Evolutionary conservation across 2,888 invertebrate genomes (phyloP).

Genomic region (Danaus chrysippus): DNA sequence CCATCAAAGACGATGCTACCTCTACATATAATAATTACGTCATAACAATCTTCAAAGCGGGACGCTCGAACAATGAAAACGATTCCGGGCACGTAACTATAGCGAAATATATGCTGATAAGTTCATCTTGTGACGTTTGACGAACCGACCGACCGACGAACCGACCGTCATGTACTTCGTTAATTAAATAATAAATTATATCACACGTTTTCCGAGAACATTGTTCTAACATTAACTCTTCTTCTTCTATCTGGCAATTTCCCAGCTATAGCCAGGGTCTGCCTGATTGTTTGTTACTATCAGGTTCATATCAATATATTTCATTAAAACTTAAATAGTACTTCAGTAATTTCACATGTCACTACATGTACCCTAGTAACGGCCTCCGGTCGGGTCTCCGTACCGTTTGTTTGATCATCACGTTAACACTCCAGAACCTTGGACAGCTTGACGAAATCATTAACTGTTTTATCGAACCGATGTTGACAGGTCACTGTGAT

Average conservation of each 20-base stretch:
- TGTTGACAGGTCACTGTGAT: too few species aligned
- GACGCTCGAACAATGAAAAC: slow-evolving; percentile 32
- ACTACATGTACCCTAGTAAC: too few species aligned
- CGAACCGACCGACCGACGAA: slow-evolving; percentile 13
- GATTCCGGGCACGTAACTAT: slow-evolving; percentile 34
- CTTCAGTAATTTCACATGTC: too few species aligned
- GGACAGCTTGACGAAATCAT: too few species aligned
- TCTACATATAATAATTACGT: slow-evolving; percentile 26
- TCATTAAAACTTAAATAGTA: too few species aligned
- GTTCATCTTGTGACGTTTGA: slow-evolving; percentile 21
- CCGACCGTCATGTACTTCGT: not conserved
- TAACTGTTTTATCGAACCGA: too few species aligned
- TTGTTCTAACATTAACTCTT: not conserved
- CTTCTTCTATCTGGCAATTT: too few species aligned
- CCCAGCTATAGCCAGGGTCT: too few species aligned
- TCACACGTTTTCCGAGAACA: not conserved
- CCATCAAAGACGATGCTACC: slow-evolving; percentile 11
- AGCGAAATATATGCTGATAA: slow-evolving; percentile 26
- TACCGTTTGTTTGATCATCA: too few species aligned
- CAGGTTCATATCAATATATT: too few species aligned
- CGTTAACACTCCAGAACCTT: too few species aligned
- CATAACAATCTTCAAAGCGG: slow-evolving; percentile 27
- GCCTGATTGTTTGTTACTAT: not conserved
- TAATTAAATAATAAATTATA: not conserved
- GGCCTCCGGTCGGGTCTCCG: too few species aligned